These are phyloP conservation scores for Polyommatus iphigenia DNA, from an alignment of 2,888 invertebrate species.

Conservation along the genomic window DNA sequence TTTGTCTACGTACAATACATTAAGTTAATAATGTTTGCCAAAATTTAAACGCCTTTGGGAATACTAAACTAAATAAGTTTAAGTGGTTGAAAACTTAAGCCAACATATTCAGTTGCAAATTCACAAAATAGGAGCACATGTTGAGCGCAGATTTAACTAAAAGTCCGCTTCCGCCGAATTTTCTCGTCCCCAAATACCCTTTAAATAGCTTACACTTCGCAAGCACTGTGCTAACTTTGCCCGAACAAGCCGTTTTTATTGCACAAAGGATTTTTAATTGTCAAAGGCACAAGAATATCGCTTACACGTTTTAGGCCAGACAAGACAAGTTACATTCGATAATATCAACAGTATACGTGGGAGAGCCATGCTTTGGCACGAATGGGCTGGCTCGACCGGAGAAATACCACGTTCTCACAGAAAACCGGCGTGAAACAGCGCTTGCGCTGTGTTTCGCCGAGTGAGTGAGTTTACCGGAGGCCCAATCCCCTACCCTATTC, in stretches of 20 bases:
- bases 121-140: constrained; percentile 1
- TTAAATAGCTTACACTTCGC: not conserved
- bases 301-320: not conserved
- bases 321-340: too few relatives aligned
- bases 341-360: too few relatives aligned
- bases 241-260: not conserved
- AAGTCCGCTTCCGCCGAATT: constrained; percentile 21
- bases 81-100: not conserved
- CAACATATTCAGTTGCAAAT: not conserved
- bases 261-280: constrained; percentile 9
- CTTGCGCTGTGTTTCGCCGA: too few relatives aligned
- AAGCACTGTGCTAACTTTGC: not conserved
- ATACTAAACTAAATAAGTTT: not conserved
- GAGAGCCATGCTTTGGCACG: too few relatives aligned
- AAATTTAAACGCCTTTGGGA: not conserved
- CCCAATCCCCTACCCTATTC: too few relatives aligned
- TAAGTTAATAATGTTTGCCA: not conserved
- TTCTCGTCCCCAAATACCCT: not conserved
- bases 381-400: too few relatives aligned
- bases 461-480: too few relatives aligned
- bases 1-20: too few relatives aligned
- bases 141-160: constrained; percentile 15
- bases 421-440: too few relatives aligned
- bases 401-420: too few relatives aligned
- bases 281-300: constrained; percentile 3